These are phyloP conservation scores for Mustela lutreola DNA, from an alignment of 2,113 vertebrate genomes.

Conservation along the genomic window DNA sequence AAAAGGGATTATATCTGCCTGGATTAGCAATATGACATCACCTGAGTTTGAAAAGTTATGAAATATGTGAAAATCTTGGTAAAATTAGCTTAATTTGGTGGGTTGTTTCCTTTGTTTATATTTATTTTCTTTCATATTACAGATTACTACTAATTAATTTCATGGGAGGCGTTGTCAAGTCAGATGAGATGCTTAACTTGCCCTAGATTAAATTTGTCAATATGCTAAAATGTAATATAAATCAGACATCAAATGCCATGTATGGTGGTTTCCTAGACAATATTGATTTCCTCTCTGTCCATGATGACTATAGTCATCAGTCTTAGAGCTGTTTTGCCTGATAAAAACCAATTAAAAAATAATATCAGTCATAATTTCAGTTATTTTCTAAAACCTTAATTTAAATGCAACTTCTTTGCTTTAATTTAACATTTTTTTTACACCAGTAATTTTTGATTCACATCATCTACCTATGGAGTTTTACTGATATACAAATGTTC, in stretches of 20 bases:
- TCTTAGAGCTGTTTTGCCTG: not conserved
- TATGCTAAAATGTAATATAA: not conserved
- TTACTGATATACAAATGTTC: not conserved
- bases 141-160: not conserved
- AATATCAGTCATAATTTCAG: not conserved
- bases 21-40: not conserved
- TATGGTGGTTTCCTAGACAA: not conserved
- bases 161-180: not conserved
- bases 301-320: not conserved
- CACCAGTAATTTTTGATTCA: not conserved
- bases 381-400: not conserved
- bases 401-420: not conserved
- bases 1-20: not conserved
- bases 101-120: not conserved
- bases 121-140: not conserved
- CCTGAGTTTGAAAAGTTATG: not conserved
- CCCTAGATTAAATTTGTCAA: not conserved
- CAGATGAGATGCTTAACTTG: not conserved
- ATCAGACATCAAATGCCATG: not conserved
- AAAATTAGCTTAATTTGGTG: not conserved
- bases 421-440: not conserved
- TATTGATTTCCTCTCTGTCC: accelerated
- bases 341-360: not conserved
- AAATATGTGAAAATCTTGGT: not conserved
- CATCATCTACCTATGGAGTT: not conserved